Base-by-base conservation (phyloP, 2,888 invertebrate species). In the Agrochola circellaris region DNA sequence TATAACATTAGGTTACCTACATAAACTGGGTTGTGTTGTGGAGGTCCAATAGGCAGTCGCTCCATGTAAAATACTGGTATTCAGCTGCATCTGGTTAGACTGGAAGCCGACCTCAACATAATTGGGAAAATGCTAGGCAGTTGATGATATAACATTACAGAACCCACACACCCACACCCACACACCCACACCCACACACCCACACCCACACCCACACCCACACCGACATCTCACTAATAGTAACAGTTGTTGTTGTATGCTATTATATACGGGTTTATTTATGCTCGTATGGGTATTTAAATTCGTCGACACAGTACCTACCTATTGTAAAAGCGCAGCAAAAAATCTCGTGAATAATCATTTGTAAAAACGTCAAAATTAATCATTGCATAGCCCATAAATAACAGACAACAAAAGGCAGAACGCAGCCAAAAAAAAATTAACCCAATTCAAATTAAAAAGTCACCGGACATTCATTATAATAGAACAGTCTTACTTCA, bases 401-500 rank as follows among this genome's bases (percentile, higher is more conserved):
- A 76, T 77, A 75, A 65, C 42, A 83, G 70, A 77, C 67, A 74
- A 85, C 82, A 78, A 86, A 48, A 83, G 71, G 70, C 20, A 15
- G 70, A 56, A 82, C 70, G 56, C 48, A 76, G 45, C 67, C 75
- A 26, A 75, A 86, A 87, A 86, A 87, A 86, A 81, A 83, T 65
- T 61, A 78, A 77, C 62, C 71, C 75, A 76, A 86, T 78, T 83
- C 76, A 78, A 79, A 86, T 84, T 87, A 81, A 87, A 84, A 87
- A 89, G 82, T 84, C 82, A 83, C 78, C 79, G 83, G 87, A 89
- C 87, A 88, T 92, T 92, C 88, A 73, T 88, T 88, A 91, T 91
- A 93, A 91, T 92, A 89, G 91, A 94, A 94, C 90, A 90, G 87
- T 88, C 79, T 87, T 85, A 85, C 91, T 89, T 38, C 17, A 62